Evolutionary conservation across 1,140 invertebrate species (phyloP).

Genomic region (Lordiphosa clarofinis): DNA sequence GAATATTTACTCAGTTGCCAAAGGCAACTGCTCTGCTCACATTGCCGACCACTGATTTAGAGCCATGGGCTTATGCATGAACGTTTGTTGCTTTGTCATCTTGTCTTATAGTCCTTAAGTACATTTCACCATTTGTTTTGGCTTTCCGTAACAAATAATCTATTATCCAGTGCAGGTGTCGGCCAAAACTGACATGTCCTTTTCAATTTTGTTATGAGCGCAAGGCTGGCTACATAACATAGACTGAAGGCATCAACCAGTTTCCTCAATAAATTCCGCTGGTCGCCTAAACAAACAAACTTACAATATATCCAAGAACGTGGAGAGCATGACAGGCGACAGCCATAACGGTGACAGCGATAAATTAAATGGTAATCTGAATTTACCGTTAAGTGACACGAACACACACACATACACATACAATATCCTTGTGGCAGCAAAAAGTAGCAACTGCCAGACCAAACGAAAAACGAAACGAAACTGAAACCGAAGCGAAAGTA

Average conservation of each 20-base stretch:
- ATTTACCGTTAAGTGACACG: conserved; percentile 77
- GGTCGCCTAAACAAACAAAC: conserved; percentile 22
- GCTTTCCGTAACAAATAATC: background rate
- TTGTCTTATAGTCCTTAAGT: too few species aligned
- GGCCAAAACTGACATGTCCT: conserved; percentile 21
- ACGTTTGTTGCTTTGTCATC: too few species aligned
- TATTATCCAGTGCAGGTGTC: conserved; percentile 14
- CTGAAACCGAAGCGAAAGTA: conserved; percentile 41
- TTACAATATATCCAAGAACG: background rate
- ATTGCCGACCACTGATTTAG: too few species aligned
- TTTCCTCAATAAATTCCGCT: conserved; percentile 71
- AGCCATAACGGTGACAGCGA: conserved; percentile 77
- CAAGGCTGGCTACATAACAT: conserved; percentile 31
- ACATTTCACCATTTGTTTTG: background rate
- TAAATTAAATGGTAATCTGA: conserved; percentile 78
- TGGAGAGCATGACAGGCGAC: conserved; percentile 63
- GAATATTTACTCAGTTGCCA: too few species aligned
- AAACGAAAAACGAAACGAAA: conserved; percentile 53
- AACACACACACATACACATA: conserved; percentile 33
- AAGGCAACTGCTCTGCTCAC: too few species aligned
- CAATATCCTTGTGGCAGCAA: conserved; percentile 31
- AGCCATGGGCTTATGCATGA: too few species aligned
- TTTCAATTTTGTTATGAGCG: conserved; percentile 46
- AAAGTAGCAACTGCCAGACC: conserved; percentile 55
- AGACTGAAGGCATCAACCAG: conserved; percentile 31